Conservation (phyloP, 2,113 vertebrate species). For the Eulemur rufifrons region DNA sequence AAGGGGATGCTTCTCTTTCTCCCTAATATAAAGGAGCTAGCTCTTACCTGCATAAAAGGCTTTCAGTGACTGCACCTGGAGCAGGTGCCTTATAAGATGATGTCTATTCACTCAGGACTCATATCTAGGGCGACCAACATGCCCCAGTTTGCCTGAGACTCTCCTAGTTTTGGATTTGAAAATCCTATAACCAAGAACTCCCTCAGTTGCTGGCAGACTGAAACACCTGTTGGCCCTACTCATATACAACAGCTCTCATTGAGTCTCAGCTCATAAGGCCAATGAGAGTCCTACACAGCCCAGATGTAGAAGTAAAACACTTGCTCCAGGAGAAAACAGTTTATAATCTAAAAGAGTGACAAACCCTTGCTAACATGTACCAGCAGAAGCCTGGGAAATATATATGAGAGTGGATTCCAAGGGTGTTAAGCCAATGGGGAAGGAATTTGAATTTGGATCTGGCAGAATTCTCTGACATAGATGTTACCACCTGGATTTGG, state of each 20-base stretch:
- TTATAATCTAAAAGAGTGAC: background rate
- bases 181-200: background rate
- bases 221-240: background rate
- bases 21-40: background rate
- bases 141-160: background rate
- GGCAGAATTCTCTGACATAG: background rate
- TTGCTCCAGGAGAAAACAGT: background rate
- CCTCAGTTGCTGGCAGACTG: background rate
- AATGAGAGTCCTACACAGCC: background rate
- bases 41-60: background rate
- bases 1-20: background rate
- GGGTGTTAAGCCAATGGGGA: background rate
- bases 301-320: background rate
- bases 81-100: background rate
- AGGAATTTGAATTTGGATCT: background rate
- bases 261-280: background rate
- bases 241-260: background rate
- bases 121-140: background rate
- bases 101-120: background rate
- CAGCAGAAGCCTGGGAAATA: background rate
- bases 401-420: background rate
- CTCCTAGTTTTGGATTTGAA: background rate
- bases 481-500: background rate
- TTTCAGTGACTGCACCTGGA: background rate
- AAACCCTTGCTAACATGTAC: background rate